These are phyloP conservation scores for Pocillopora damicornis DNA, from an alignment of 64 coral and sea anemone genomes.

Conservation along the genomic window DNA sequence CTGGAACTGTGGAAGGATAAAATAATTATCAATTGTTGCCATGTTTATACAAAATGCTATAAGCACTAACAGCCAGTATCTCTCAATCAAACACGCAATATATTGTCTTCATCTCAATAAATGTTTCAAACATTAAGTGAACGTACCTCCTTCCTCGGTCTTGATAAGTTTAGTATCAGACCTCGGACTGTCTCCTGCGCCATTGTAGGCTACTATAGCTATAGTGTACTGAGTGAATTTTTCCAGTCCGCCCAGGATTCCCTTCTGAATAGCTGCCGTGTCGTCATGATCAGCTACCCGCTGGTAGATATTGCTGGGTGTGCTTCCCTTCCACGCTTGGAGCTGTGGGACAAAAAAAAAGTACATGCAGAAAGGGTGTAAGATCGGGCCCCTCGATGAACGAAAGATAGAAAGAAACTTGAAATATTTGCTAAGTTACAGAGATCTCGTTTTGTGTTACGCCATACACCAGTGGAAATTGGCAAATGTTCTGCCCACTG, in stretches of 20 bases:
- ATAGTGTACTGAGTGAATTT: conserved; percentile 80
- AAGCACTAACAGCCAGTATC: too few relatives aligned
- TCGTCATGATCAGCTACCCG: conserved; percentile 34
- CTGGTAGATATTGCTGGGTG: conserved; percentile 8
- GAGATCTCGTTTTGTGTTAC: too few relatives aligned
- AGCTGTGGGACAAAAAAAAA: conserved; percentile 23
- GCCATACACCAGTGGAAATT: too few relatives aligned
- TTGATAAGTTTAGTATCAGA: conserved; percentile 57
- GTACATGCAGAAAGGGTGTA: not conserved
- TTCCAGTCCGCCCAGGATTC: conserved; percentile 48
- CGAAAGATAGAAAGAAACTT: too few relatives aligned
- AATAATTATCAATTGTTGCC: not conserved
- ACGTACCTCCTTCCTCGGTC: conserved; percentile 71
- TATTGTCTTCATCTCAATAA: too few relatives aligned
- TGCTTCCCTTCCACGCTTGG: conserved; percentile 42
- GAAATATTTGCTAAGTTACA: too few relatives aligned
- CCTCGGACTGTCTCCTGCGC: conserved; percentile 64
- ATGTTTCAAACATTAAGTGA: too few relatives aligned
- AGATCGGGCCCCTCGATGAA: not conserved
- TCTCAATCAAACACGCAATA: too few relatives aligned
- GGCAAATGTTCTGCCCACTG: too few relatives aligned
- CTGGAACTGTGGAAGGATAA: conserved; percentile 44
- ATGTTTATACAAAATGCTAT: not conserved
- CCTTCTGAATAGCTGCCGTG: conserved; percentile 37
- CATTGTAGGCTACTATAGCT: conserved; percentile 61